phyloP scores from a whole-genome alignment of 2,113 vertebrate species.

The Girardinichthys multiradiatus region DNA sequence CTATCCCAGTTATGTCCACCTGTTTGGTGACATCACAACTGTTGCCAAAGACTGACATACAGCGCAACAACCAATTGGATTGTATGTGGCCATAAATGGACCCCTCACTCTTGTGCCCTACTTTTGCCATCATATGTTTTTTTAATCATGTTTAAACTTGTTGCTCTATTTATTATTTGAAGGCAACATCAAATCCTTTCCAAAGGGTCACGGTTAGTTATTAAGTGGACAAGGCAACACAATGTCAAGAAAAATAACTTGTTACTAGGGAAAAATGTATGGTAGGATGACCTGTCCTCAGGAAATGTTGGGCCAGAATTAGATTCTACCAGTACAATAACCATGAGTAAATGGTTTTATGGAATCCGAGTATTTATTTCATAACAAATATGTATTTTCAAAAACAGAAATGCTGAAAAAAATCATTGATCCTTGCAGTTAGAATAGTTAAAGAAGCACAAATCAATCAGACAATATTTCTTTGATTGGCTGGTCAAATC shows the following conservation, averaged over 20 bases:
- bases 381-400: too few species aligned
- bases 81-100: slow-evolving; percentile 81
- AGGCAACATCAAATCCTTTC: background rate
- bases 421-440: too few species aligned
- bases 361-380: too few species aligned
- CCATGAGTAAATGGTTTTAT: too few species aligned
- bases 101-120: slow-evolving; percentile 22
- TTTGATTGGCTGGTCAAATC: background rate
- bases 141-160: slow-evolving; percentile 30
- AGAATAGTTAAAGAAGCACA: background rate
- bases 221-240: background rate
- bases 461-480: background rate
- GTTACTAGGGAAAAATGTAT: background rate
- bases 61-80: slow-evolving; percentile 74
- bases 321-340: too few species aligned
- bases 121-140: slow-evolving; percentile 39
- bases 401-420: background rate
- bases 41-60: slow-evolving; percentile 75
- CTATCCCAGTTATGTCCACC: slow-evolving; percentile 81
- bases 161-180: background rate
- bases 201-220: background rate
- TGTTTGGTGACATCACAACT: slow-evolving; percentile 82
- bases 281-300: background rate
- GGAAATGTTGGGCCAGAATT: background rate
- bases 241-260: background rate